A percentile compares a stretch with the other conserved stretches of the same genome.
These are phyloP conservation scores for Centropus unirufus DNA, from an alignment of 2,113 vertebrate genomes.

Conservation along the genomic window DNA sequence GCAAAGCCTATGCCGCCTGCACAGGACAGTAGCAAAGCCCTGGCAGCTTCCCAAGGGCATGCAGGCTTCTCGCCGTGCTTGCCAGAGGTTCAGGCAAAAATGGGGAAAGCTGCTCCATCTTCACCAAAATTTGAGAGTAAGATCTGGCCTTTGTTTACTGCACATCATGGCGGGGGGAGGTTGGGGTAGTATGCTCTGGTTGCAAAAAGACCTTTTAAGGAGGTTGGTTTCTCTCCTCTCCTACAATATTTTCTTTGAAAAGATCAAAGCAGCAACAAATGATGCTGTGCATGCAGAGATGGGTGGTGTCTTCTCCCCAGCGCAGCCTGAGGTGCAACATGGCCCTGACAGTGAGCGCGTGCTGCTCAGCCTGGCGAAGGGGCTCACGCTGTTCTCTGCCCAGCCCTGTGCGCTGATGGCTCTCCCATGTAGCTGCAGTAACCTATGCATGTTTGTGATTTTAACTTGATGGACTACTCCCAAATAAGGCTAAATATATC, in stretches of 20 bases:
- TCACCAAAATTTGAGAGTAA: not conserved
- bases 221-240: not conserved
- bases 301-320: not conserved
- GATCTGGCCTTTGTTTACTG: not conserved
- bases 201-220: not conserved
- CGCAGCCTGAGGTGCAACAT: not conserved
- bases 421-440: not conserved
- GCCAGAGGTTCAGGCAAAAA: not conserved
- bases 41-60: not conserved
- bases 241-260: not conserved
- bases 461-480: not conserved
- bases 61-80: not conserved
- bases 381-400: not conserved
- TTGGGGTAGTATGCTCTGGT: not conserved
- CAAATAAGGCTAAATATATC: not conserved
- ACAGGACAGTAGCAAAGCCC: not conserved
- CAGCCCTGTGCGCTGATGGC: not conserved
- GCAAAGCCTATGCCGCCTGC: not conserved
- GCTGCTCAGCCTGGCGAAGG: not conserved
- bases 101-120: not conserved
- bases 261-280: not conserved
- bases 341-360: not conserved
- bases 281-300: not conserved
- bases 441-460: not conserved
- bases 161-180: not conserved